Evolutionary conservation across 2,888 invertebrate genomes (phyloP), one percentile per base, ranked within the genome.

Genomic region (Rhingia campestris): DNA sequence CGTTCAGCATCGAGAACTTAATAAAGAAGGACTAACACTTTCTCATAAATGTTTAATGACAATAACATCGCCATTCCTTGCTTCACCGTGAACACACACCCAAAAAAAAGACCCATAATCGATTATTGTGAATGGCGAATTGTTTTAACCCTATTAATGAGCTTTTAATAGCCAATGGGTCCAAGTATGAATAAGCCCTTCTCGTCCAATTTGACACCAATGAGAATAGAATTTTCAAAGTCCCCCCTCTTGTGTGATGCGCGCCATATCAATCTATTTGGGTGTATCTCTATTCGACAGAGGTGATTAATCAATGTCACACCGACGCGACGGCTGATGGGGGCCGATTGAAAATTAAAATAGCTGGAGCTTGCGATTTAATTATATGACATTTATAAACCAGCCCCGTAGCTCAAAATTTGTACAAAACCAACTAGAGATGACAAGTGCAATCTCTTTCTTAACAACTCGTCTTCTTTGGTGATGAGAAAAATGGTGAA

Each of bases 1-100:
- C 89, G 6, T 91, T 91, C 86, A 91, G 91, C 69, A 91, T 91
- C 86, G 91, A 91, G 82, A 91, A 91, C 87, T 89, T 91, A 53
- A 91, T 91, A 73, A 90, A 88, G 85, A 91, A 91, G 86, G 88
- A 89, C 82, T 90, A 88, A 87, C 59, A 73, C 77, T 53, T 72
- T 77, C 74, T 54, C 74, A 74, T 86, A 73, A 74, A 81, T 22
- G 22, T 77, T 69, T 67, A 75, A 67, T 72, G 66, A 73, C 66
- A 67, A 49, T 14, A 14, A 9, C 53, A 32, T 10, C 41, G 32
- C 6, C 41, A 22, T 22, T 22, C 2, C 22, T 22, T 22, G 22
- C 22, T 22, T 49, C 58, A 49, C n/a, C 9, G 30, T 32, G 39
- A 51, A 58, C 39, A 10, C 14, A 59, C 53, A 45, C 4, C 33